Evolutionary conservation across 2,113 vertebrate genomes (phyloP).

Genomic region (Gasterosteus nipponicus): DNA sequence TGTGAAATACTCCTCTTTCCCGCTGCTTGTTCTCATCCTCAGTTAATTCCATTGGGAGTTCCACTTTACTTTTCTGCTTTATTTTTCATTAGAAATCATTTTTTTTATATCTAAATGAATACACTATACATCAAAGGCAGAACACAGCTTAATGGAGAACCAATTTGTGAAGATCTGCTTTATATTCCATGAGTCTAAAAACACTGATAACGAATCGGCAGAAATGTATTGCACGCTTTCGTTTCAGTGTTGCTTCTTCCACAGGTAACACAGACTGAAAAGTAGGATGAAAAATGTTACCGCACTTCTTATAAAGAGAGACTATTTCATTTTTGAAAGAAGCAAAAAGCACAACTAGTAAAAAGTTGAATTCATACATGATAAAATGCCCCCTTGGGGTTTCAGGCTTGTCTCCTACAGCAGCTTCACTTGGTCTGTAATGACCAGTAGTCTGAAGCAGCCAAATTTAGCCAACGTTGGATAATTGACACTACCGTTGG

Average conservation of each 20-base stretch:
- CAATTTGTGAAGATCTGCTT: not conserved
- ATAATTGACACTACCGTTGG: not conserved
- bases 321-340: not conserved
- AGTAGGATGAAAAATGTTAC: not conserved
- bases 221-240: not conserved
- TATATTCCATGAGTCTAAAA: not conserved
- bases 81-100: not conserved
- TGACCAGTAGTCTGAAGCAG: not conserved
- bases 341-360: not conserved
- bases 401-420: no score
- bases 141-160: not conserved
- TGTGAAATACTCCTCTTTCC: not conserved
- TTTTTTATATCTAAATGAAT: slow-evolving; percentile 7
- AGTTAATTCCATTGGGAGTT: not conserved
- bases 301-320: not conserved
- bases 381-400: not conserved
- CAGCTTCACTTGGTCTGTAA: not conserved
- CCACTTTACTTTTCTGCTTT: not conserved
- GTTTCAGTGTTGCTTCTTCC: not conserved
- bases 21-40: not conserved
- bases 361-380: not conserved
- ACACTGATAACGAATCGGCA: not conserved
- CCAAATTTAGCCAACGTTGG: not conserved
- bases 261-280: not conserved
- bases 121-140: not conserved